These are phyloP conservation scores for Ectropis crepuscularia DNA, from an alignment of 2,888 invertebrate species.

Conservation along the genomic window DNA sequence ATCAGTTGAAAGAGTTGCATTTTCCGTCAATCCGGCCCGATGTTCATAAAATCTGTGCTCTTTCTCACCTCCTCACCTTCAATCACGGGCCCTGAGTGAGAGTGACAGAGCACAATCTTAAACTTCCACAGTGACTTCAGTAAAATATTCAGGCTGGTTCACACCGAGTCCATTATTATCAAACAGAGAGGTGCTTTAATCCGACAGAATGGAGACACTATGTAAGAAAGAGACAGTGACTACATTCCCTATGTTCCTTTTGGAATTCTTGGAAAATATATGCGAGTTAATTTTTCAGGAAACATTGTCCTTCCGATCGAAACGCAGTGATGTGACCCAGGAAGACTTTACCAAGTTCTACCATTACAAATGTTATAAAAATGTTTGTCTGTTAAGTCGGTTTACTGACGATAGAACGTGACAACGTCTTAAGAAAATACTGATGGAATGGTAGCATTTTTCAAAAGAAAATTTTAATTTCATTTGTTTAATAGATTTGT, in stretches of 20 bases:
- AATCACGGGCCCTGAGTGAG: conserved; percentile 28
- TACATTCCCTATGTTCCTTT: neutral
- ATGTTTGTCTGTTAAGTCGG: too few relatives aligned
- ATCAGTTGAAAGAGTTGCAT: neutral
- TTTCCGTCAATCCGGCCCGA: neutral
- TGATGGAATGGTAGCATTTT: too few relatives aligned
- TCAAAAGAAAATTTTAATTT: too few relatives aligned
- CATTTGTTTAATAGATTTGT: too few relatives aligned
- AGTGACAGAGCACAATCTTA: conserved; percentile 38
- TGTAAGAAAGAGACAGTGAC: conserved; percentile 10
- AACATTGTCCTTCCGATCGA: too few relatives aligned
- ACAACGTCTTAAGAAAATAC: too few relatives aligned
- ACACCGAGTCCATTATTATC: conserved; percentile 62
- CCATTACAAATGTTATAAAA: too few relatives aligned
- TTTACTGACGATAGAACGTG: too few relatives aligned
- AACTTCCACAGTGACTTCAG: conserved; percentile 49
- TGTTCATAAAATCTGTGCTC: conserved; percentile 5
- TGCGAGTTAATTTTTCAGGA: too few relatives aligned
- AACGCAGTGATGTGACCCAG: too few relatives aligned
- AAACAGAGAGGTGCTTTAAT: conserved; percentile 70
- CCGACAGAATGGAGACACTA: conserved; percentile 63
- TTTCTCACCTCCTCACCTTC: conserved; percentile 11
- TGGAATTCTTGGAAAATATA: too few relatives aligned
- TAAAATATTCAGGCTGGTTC: conserved; percentile 60
- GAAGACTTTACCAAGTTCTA: too few relatives aligned